Evolutionary conservation across 2,113 vertebrate species (phyloP).

Genomic region (Malurus alboscapulatus): DNA sequence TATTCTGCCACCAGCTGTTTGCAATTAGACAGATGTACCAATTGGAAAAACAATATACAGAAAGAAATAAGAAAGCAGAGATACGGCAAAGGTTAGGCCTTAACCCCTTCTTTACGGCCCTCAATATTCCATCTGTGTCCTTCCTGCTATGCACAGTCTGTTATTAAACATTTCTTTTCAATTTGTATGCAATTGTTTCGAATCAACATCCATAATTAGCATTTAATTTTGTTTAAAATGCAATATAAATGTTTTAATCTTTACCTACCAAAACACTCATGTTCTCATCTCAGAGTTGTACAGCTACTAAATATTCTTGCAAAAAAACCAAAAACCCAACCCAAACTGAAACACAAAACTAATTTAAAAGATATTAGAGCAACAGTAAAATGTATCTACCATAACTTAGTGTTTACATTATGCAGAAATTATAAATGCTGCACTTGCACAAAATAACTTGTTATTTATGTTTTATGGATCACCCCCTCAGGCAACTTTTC

Average conservation of each 20-base stretch:
- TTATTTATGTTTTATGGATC: conserved; percentile 28
- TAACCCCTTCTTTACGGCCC: background rate
- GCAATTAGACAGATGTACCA: background rate
- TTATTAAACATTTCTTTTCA: background rate
- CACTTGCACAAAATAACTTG: conserved; percentile 1
- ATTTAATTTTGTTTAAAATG: background rate
- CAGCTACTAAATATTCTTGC: background rate
- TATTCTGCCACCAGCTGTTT: background rate
- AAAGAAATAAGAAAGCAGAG: conserved; percentile 4
- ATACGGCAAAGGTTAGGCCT: background rate
- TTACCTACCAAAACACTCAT: background rate
- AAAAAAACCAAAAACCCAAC: background rate
- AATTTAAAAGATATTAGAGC: background rate
- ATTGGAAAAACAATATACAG: background rate
- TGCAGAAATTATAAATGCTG: background rate
- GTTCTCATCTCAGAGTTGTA: background rate
- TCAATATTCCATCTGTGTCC: background rate
- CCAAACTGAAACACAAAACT: background rate
- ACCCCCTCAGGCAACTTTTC: background rate
- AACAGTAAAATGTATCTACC: background rate
- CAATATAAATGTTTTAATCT: background rate
- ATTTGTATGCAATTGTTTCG: background rate
- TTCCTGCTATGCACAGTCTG: background rate
- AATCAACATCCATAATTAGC: background rate
- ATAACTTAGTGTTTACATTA: background rate